phyloP scores from a whole-genome alignment of 2,113 vertebrate genomes.

The Semicossyphus pulcher region DNA sequence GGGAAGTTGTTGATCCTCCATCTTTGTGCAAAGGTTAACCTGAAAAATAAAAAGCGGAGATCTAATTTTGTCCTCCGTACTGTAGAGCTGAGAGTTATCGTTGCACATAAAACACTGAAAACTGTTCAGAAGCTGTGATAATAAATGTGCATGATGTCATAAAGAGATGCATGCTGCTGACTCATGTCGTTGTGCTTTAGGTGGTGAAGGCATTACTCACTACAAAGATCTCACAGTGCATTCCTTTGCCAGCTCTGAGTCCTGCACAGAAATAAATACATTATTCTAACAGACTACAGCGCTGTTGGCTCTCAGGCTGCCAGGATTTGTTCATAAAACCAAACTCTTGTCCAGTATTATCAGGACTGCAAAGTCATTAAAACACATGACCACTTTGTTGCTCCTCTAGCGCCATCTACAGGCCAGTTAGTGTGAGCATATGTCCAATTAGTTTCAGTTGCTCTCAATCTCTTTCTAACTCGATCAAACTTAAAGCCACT shows the following conservation, averaged over 20 bases:
- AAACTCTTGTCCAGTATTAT: not conserved
- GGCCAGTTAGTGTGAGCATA: not conserved
- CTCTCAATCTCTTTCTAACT: too few relatives aligned
- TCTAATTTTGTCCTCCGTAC: not conserved
- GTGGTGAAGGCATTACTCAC: constrained; percentile 5
- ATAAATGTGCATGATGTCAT: constrained; percentile 22
- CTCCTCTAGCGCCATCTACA: not conserved
- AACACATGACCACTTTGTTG: not conserved
- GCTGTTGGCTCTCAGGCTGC: too few relatives aligned
- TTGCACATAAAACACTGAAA: not conserved
- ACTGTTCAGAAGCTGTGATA: not conserved
- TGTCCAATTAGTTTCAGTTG: too few relatives aligned
- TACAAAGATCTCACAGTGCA: not conserved
- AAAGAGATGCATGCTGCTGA: constrained; percentile 43
- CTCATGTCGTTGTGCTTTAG: constrained; percentile 33
- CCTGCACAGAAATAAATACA: too few relatives aligned
- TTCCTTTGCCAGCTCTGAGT: too few relatives aligned
- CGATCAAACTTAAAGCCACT: too few relatives aligned
- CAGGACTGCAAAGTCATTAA: too few relatives aligned
- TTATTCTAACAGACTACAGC: too few relatives aligned
- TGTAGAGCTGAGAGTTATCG: constrained; percentile 1
- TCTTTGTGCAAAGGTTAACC: constrained; percentile 34
- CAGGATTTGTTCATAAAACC: not conserved
- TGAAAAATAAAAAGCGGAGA: constrained; percentile 24
- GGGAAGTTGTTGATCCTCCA: constrained; percentile 46